Evolutionary conservation across 2,797 vertebrate genomes (phyloP), one percentile per base, ranked within the genome.

Genomic region (Pseudomugil tenellus): DNA sequence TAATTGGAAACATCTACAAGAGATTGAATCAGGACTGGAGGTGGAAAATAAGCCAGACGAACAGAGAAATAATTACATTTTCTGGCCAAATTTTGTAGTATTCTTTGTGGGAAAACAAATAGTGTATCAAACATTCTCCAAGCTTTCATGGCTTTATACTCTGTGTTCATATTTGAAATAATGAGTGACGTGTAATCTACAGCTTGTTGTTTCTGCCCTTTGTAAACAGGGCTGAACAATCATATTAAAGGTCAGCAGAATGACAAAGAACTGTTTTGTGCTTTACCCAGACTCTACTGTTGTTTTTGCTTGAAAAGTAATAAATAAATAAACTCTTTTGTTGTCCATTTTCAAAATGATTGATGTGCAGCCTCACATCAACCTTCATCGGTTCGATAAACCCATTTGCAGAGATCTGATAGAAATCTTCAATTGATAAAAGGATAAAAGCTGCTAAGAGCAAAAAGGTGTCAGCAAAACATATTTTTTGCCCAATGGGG

Each of bases 171-270:
- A 83, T 81, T 61, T 84, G 72, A 76, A 88, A 85, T 76, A 70
- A 84, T 84, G 79, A 89, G 59, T 87, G 89, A 91, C 80, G 31
- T 76, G 83, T 86, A 91, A 89, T 89, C 80, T 85, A 83, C 78
- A 79, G 79, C 78, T 83, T 85, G 91, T 83, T 91, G 76, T 75
- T 85, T 80, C 71, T 91, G 85, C 85, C 89, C 90, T 92, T 90
- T 92, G 73, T 79, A 74, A 86, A 75, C 67, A 83, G 69, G 59
- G 54, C 74, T 82, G 64, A 76, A 84, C 84, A 89, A 87, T 89
- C 83, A 87, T 66, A 85, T 86, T 23, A 92, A 93, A 94, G 92
- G 92, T 93, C 91, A 92, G 70, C 55, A 61, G 70, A 82, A 89
- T 66, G 88, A 81, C 77, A 83, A 83, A 87, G 58, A 87, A 71